These are phyloP conservation scores for rat (Rattus norvegicus) DNA, from an alignment of 2,113 vertebrate genomes.

Conservation along the genomic window DNA sequence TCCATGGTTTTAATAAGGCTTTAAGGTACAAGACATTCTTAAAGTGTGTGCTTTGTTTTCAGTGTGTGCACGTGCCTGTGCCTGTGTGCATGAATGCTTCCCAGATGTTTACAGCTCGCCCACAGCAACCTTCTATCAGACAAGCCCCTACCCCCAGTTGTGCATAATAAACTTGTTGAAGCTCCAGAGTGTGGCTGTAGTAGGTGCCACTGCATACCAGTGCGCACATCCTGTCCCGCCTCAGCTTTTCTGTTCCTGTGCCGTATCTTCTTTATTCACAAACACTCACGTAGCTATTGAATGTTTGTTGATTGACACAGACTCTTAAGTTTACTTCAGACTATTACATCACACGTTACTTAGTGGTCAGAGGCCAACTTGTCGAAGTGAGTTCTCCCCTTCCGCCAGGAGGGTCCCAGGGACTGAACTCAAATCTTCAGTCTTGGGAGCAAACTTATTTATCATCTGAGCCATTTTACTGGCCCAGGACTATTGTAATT, in stretches of 20 bases:
- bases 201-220: not conserved
- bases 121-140: not conserved
- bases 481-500: too few relatives aligned
- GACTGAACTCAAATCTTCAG: not conserved
- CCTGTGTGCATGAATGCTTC: too few relatives aligned
- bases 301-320: not conserved
- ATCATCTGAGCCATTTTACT: not conserved
- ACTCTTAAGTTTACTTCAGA: not conserved
- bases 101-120: not conserved
- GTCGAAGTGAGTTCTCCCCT: not conserved
- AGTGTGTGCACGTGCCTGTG: not conserved
- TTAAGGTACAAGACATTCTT: not conserved
- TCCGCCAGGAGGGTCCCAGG: not conserved
- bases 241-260: not conserved
- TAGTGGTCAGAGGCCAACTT: not conserved
- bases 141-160: not conserved
- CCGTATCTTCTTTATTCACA: too few relatives aligned
- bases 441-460: not conserved
- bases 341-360: not conserved
- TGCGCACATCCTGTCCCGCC: not conserved
- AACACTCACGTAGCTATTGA: not conserved
- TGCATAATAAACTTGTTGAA: not conserved
- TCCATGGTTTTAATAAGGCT: not conserved
- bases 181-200: not conserved
- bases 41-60: not conserved